A percentile compares a stretch with the other conserved stretches of the same genome.
Evolutionary conservation across 1,140 invertebrate species (phyloP).

Genomic region (Halictus rubicundus): DNA sequence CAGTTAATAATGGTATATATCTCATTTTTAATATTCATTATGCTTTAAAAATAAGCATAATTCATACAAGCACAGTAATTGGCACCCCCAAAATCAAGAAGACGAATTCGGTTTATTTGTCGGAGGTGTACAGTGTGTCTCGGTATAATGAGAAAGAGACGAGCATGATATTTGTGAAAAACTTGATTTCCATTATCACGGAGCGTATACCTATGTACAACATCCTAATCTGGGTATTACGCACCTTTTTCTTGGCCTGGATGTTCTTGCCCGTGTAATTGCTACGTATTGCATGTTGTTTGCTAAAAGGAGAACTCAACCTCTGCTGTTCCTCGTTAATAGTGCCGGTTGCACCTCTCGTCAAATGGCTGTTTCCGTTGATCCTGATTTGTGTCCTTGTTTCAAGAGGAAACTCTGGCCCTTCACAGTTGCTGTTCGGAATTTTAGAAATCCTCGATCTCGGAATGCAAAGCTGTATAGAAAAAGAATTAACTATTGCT

Average conservation of each 20-base stretch:
- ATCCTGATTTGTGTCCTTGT: slow-evolving; percentile 33
- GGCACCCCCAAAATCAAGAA: no score
- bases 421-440: slow-evolving; percentile 37
- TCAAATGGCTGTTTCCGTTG: slow-evolving; percentile 41
- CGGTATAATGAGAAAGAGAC: no score
- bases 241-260: slow-evolving; percentile 88
- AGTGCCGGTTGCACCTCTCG: slow-evolving; percentile 24
- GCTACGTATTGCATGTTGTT: slow-evolving; percentile 85
- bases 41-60: no score
- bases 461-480: slow-evolving; percentile 40
- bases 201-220: not conserved
- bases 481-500: not conserved
- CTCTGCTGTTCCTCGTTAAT: slow-evolving; percentile 44
- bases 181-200: no score
- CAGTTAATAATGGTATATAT: no score
- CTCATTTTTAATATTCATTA: no score
- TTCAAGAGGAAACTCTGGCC: slow-evolving; percentile 39
- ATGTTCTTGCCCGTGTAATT: slow-evolving; percentile 90
- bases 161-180: no score
- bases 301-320: slow-evolving; percentile 74
- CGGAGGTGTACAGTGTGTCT: no score
- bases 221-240: no score
- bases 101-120: no score
- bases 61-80: no score
- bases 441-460: slow-evolving; percentile 36